Percentiles rank a stretch among this genome's conserved stretches.
Evolutionary conservation across 2,888 invertebrate genomes (phyloP).

Genomic region (Eutolmus rufibarbis): DNA sequence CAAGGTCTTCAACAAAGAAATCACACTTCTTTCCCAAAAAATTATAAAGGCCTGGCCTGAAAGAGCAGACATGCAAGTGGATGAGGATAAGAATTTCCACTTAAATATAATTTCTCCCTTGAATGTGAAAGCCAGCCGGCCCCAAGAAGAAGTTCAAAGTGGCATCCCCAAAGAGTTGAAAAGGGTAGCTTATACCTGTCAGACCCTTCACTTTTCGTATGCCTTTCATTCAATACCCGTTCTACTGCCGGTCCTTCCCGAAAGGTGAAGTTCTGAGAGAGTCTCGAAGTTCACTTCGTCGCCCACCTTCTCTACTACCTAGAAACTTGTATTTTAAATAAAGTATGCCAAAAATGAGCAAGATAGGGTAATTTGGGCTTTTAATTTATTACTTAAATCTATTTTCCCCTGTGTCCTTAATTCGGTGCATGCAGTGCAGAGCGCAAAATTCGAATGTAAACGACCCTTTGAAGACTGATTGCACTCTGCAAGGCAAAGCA

Average conservation of each 20-base stretch:
- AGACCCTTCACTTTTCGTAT: background rate
- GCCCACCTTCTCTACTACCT: too few relatives aligned
- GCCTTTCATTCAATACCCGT: background rate
- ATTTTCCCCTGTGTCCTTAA: background rate
- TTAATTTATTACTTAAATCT: background rate
- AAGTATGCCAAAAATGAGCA: background rate
- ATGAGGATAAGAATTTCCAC: background rate
- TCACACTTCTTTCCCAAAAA: background rate
- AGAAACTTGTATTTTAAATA: background rate
- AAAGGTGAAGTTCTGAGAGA: background rate
- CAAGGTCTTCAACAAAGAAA: background rate
- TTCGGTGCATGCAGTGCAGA: background rate
- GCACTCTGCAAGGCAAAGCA: background rate
- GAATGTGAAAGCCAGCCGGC: background rate
- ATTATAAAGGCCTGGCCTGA: background rate
- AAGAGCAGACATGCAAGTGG: background rate
- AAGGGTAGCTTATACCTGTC: background rate
- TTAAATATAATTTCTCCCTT: background rate
- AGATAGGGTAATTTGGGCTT: background rate
- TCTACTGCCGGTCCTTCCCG: background rate
- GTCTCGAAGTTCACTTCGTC: background rate
- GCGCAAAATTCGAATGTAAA: background rate
- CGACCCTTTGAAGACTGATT: background rate
- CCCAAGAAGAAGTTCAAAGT: background rate
- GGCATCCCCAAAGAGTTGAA: background rate